Base-by-base conservation (phyloP, 2,113 vertebrate species). In the Neolamprologus sp. region DNA sequence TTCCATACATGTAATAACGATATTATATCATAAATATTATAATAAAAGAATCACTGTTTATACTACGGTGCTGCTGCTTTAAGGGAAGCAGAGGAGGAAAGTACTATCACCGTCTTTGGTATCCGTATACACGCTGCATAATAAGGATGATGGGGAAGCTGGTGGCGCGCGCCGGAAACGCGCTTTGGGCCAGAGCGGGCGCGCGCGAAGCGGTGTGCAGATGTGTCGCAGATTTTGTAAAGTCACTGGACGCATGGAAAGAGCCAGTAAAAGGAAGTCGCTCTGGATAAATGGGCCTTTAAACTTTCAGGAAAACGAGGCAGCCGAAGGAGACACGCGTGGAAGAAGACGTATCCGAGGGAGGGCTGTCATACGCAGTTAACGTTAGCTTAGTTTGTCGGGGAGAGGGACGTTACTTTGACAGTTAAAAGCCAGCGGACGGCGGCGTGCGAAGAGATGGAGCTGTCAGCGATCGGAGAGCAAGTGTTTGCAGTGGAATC, bases 401-500 rank as follows among this genome's bases (percentile, higher is more conserved):
- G 26, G 40, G 49, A 83, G 33, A 26, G 53, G 80, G 37, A 86
- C 84, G 58, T 37, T 71, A 92, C 87, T 94, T 84, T 92, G 87
- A 86, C 78, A 86, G 88, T 42, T 65, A 85, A 87, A 86, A 40
- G 55, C 37, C 68, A 19, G 14, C 75, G 78, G 86, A 93, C 85
- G 21, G 81, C n/a, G 9, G 73, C 33, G 85, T 57, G 88, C 86
- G 17, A 86, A 40, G 87, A 73, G 94, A 99, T 99, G 98, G 98
- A 99, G 97, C 98, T 99, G 94, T 99, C 98, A 87, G 98, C 98
- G 49, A 99, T 99, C 58, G 98, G 98, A 37, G 98, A 99, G 96
- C 98, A 99, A 97, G 98, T 99, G 96, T 99, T 99, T 82, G 98
- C 98, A 1, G 98, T 99, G 93, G 98, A 99, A 88, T 98, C 97